phyloP scores from a whole-genome alignment of 2,888 invertebrate genomes.

The Troglohyphantes excavatus region DNA sequence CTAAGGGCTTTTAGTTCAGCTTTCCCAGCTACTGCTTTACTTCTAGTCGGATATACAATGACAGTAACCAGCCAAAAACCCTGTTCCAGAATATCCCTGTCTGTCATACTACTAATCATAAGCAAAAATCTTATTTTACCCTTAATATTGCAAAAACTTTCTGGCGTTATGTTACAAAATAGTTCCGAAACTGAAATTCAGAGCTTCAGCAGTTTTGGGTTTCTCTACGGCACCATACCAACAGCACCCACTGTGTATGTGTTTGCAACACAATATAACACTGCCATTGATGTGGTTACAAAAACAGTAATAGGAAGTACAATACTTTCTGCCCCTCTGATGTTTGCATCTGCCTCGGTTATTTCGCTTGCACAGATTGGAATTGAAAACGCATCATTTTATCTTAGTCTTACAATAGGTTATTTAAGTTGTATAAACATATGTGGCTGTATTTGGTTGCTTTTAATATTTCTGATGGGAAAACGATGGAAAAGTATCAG shows the following conservation, averaged over 20 bases:
- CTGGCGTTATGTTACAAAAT: constrained; percentile 86
- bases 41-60: constrained; percentile 94
- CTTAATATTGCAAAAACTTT: constrained; percentile 92
- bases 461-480: constrained; percentile 72
- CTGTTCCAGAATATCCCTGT: constrained; percentile 86
- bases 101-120: constrained; percentile 93
- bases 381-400: constrained; percentile 64
- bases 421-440: constrained; percentile 71
- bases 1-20: constrained; percentile 84
- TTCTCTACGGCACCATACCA: constrained; percentile 97
- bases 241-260: constrained; percentile 98
- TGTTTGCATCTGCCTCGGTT: constrained; percentile 97
- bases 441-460: constrained; percentile 72
- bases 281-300: constrained; percentile 82
- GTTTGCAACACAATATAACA: constrained; percentile 92
- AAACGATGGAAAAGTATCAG: constrained; percentile 79
- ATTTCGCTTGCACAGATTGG: constrained; percentile 88
- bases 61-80: constrained; percentile 84
- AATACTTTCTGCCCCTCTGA: constrained; percentile 95
- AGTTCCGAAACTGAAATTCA: constrained; percentile 88
- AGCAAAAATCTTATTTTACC: constrained; percentile 93
- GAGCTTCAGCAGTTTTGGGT: constrained; percentile 94
- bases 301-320: constrained; percentile 93
- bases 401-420: constrained; percentile 74
- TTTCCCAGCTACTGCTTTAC: constrained; percentile 95